Conservation (phyloP, 1,140 invertebrate species). For the Halotydeus destructor region DNA sequence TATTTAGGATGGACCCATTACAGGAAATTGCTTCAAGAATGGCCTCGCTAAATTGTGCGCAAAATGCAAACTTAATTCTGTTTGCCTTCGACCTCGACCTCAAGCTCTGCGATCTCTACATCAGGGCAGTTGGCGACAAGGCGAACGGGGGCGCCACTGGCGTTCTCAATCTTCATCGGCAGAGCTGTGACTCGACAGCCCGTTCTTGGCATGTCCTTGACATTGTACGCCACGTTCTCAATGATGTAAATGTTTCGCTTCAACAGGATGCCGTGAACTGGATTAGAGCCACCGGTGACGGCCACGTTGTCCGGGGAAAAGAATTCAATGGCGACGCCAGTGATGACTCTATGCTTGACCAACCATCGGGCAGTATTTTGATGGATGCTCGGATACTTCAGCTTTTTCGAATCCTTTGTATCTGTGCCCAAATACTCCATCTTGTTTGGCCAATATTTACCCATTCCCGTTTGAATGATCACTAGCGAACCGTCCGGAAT, state of each 20-base stretch:
- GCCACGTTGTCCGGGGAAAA: constrained; percentile 38
- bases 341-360: constrained; percentile 28
- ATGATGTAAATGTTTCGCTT: constrained; percentile 13
- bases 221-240: constrained; percentile 16
- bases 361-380: constrained; percentile 35
- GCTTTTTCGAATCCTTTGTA: constrained; percentile 2
- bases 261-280: constrained; percentile 8
- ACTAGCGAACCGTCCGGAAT: constrained; percentile 25
- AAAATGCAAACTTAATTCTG: no score
- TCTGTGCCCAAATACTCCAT: constrained; percentile 17
- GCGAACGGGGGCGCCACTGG: constrained; percentile 17
- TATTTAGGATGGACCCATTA: no score
- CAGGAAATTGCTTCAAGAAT: no score
- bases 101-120: no score
- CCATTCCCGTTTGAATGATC: constrained; percentile 35
- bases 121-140: no score
- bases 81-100: no score
- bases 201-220: constrained; percentile 14
- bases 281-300: constrained; percentile 3
- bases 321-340: constrained; percentile 37
- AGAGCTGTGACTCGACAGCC: constrained; percentile 14
- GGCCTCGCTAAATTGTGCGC: no score
- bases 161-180: constrained; percentile 18
- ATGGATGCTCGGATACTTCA: constrained; percentile 28
- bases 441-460: constrained; percentile 19